Evolutionary conservation across 2,797 vertebrate species (phyloP).

Genomic region (Zenarchopterus dispar): DNA sequence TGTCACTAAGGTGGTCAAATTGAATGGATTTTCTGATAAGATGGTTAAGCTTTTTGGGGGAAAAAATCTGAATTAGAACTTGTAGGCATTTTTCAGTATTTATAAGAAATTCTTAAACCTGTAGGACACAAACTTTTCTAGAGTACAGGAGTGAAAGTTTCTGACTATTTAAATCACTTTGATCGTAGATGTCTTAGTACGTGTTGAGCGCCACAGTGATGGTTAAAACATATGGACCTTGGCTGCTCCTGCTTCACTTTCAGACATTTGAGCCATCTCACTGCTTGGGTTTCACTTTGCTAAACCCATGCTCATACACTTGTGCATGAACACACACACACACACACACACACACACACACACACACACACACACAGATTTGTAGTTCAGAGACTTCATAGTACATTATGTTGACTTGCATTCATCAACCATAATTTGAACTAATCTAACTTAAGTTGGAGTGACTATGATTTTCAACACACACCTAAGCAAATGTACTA

Average conservation of each 20-base stretch:
- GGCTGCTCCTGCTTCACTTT: constrained; percentile 69
- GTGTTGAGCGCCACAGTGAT: constrained; percentile 48
- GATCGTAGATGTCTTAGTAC: constrained; percentile 21
- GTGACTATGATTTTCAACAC: background rate
- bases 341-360: background rate
- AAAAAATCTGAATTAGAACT: too few species aligned
- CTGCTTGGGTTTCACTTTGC: constrained; percentile 77
- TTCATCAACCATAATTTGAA: background rate
- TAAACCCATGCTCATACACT: constrained; percentile 4
- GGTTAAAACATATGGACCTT: constrained; percentile 71
- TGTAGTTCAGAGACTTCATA: background rate
- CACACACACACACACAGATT: constrained; percentile 17
- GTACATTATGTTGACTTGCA: background rate
- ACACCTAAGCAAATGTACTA: too few species aligned
- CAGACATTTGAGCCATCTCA: constrained; percentile 74
- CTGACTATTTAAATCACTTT: constrained; percentile 16
- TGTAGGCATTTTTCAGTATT: too few species aligned
- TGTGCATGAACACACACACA: too few species aligned
- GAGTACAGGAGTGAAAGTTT: background rate
- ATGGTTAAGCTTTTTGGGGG: too few species aligned
- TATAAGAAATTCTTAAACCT: too few species aligned
- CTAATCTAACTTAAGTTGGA: background rate
- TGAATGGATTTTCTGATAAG: too few species aligned
- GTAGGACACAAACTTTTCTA: background rate
- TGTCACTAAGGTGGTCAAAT: background rate